Evolutionary conservation across 2,113 vertebrate species (phyloP), one percentile per base, ranked within the genome.

Genomic region (Atractosteus spatula): DNA sequence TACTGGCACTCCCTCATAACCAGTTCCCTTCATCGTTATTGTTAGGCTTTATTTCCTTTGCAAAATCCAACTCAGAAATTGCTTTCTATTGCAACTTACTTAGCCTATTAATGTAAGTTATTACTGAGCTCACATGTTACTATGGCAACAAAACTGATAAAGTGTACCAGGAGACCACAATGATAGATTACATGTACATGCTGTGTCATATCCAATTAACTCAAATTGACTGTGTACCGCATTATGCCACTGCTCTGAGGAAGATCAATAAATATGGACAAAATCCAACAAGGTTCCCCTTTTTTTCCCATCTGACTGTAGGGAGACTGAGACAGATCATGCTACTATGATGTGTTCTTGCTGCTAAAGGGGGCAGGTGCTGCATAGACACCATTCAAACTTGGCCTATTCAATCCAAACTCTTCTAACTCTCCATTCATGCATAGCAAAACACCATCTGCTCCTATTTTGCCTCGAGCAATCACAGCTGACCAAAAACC

Each of bases 381-480:
- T 96, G 93, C 90, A 94, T 92, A 97, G 97, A 98, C 97, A 96
- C 97, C 96, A 99, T 98, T 98, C 96, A 98, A 88, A 95, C 92
- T 94, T 92, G 92, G 93, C 94, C 97, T 98, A 98, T 99, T 98
- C 95, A 99, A 90, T 93, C 93, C 89, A 91, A 89, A 95, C 94
- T 95, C 94, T 92, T 95, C 95, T 95, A 94, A 95, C 94, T 93
- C 91, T 93, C 94, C 95, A 98, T 98, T 99, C 97, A 99, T 98
- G 96, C 97, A 98, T 96, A 96, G 96, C 96, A 98, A 98, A 98
- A 98, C 96, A 97, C 97, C 97, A 99, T 99, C 97, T 99, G 97
- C 95, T 98, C 94, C 95, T 97, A 96, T 98, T 98, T 97, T 96
- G 96, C 97, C 97, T 95, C 89, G 92, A 97, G 97, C 97, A 97